Base-by-base conservation (phyloP, 2,888 invertebrate genomes). In the Drosophila phalerata region DNA sequence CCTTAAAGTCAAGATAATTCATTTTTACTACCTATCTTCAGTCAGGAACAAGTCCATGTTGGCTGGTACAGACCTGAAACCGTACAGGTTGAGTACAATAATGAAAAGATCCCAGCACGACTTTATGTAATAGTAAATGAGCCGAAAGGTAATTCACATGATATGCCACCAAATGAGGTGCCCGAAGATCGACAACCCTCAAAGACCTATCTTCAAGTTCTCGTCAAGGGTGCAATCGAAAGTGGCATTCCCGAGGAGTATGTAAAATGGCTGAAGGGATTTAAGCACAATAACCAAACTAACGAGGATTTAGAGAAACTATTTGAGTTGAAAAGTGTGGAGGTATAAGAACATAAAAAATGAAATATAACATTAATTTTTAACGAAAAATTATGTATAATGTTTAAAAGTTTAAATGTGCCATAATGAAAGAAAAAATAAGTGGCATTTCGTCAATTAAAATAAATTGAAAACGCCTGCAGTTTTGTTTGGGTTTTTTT, bases 211-310 rank as follows among this genome's bases (percentile, higher is more conserved):
- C 92, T 95, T 85, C 88, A 91, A 69, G 91, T 91, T 25, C 74
- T 92, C 5, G 88, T 92, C 0, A 89, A 91, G 69, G 92, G 92
- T 10, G 92, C 92, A 49, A 79, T 88, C 3, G 92, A 92, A 71
- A 90, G 90, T 5, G 92, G 94, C 1, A 92, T 98, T 40, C 98
- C 98, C 0, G 90, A 92, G 6, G 93, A 94, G 38, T 99, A 98
- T 89, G 93, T 97, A n/a, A 88, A 94, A 13, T 93, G 93, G 79
- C 92, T 98, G 68, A 94, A 94, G 88, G 92, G 91, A 22, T 94
- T 98, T 51, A 94, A 95, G 57, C 94, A 97, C 91, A 98, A 98
- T 92, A 96, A 95, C 79, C 94, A 94, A 92, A 92, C 91, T 49
- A 96, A 93, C 79, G 89, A 85, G 77, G 73, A 80, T 87, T 75